phyloP scores from a whole-genome alignment of 2,888 invertebrate species.

The Copidosoma aretas region DNA sequence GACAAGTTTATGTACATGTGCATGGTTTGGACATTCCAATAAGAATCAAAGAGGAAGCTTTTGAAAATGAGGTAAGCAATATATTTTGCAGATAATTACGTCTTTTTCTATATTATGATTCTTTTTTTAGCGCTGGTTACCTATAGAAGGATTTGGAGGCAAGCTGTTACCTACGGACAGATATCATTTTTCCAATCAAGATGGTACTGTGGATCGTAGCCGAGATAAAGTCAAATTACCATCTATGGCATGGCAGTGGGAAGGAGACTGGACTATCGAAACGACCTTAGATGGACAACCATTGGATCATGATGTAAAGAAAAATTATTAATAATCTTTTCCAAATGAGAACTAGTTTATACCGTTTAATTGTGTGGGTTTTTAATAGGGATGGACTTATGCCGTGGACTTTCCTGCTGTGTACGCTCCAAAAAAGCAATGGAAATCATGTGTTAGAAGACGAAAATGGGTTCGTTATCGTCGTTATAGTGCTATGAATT shows the following conservation, averaged over 20 bases:
- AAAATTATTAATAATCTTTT: slow-evolving; percentile 2
- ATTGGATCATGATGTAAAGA: slow-evolving; percentile 79
- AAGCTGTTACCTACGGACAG: slow-evolving; percentile 87
- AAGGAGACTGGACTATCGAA: slow-evolving; percentile 91
- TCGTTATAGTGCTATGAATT: slow-evolving; percentile 86
- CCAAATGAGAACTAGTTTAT: slow-evolving; percentile 11
- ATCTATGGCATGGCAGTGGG: slow-evolving; percentile 97
- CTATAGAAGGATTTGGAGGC: slow-evolving; percentile 85
- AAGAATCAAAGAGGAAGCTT: slow-evolving; percentile 86
- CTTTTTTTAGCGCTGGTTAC: slow-evolving; percentile 78
- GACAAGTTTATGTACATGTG: slow-evolving; percentile 91
- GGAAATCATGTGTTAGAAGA: slow-evolving; percentile 89
- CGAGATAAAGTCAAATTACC: slow-evolving; percentile 85
- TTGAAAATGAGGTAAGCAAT: slow-evolving; percentile 80
- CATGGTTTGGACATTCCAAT: slow-evolving; percentile 90
- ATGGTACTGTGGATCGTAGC: slow-evolving; percentile 80
- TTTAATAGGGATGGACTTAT: slow-evolving; percentile 82
- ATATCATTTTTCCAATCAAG: slow-evolving; percentile 82
- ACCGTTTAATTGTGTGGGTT: slow-evolving; percentile 3
- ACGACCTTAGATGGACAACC: slow-evolving; percentile 85
- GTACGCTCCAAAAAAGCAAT: slow-evolving; percentile 80
- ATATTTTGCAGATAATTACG: not conserved
- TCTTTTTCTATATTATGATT: not conserved
- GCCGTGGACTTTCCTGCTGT: slow-evolving; percentile 89
- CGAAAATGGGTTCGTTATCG: slow-evolving; percentile 89